Conservation (phyloP, 2,888 invertebrate genomes). For the Stegana nigrithorax region DNA sequence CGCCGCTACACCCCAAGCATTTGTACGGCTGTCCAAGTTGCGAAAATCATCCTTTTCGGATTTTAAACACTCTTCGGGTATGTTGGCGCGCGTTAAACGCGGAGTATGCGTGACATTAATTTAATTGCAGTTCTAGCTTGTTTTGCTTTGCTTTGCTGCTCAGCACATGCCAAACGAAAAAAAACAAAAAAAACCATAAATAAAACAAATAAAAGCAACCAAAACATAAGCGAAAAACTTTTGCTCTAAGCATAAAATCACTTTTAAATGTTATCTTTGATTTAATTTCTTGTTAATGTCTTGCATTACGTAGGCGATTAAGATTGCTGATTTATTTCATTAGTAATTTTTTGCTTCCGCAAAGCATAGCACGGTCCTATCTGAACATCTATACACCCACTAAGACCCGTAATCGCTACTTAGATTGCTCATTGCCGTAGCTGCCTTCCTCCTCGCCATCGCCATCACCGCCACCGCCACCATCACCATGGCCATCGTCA, state of each 20-base stretch:
- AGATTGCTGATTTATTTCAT: not conserved
- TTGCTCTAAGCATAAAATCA: conserved; percentile 40
- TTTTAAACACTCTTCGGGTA: not conserved
- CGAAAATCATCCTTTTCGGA: not conserved
- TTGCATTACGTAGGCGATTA: not conserved
- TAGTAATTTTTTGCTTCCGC: too few relatives aligned
- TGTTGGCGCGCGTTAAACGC: conserved; percentile 39
- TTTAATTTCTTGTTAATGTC: conserved; percentile 60
- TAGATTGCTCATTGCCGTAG: too few relatives aligned
- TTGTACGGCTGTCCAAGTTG: not conserved
- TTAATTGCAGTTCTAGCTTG: conserved; percentile 54
- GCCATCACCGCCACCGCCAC: not conserved
- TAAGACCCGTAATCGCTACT: too few relatives aligned
- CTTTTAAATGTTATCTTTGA: conserved; percentile 61
- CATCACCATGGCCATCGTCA: not conserved
- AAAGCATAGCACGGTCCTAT: too few relatives aligned
- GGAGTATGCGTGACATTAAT: conserved; percentile 60
- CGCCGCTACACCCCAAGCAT: conserved; percentile 27
- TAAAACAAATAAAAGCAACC: not conserved
- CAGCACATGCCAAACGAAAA: not conserved
- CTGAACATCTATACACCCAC: too few relatives aligned
- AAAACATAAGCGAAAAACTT: not conserved
- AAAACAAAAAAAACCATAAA: not conserved
- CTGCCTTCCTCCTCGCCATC: not conserved
- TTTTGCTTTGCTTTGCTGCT: conserved; percentile 4